Evolutionary conservation across 2,888 invertebrate species (phyloP), one percentile per base, ranked within the genome.

Genomic region (Habrosyne pyritoides): DNA sequence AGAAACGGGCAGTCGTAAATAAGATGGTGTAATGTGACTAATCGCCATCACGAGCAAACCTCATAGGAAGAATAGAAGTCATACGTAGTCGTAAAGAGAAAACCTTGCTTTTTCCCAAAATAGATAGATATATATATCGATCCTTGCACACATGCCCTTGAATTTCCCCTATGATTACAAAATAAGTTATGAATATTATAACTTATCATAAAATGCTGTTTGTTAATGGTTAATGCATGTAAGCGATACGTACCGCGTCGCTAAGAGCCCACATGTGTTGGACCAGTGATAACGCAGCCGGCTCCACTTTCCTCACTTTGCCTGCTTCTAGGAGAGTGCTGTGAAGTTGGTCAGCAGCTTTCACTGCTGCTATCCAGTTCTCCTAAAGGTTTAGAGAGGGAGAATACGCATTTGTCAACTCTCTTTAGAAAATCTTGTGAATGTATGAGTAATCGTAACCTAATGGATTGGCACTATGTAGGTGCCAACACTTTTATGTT

Each of bases 221-320:
- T 46, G 36, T 52, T 46, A 22, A 52, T 46, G 46, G 24, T 52
- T 42, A 30, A 48, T 24, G 22, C 48, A 26, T 24, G 42, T 42
- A 52, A 50, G 12, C 28, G 30, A 42, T 18, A n/a, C n/a, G 14
- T 42, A 91, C 91, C 72, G 89, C 84, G 51, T 91, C 89, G 61
- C 90, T 86, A 1, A 92, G 81, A 3, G 91, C 91, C 87, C 91
- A 91, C 92, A 92, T 92, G 63, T 92, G 91, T n/a, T 84, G 83
- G 18, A 91, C 87, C 12, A 92, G 79, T 1, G 92, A 91, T 26
- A 78, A 51, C 0, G 88, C 91, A 0, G 82, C 86, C 0, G 91
- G 87, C 72, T 92, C 92, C 65, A 87, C 78, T 56, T 74, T 81
- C 60, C 75, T 71, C 67, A 91, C 91, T 61, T 69, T 84, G 54